These are phyloP conservation scores for Therioaphis trifolii DNA, from an alignment of 2,888 invertebrate species.

Conservation along the genomic window DNA sequence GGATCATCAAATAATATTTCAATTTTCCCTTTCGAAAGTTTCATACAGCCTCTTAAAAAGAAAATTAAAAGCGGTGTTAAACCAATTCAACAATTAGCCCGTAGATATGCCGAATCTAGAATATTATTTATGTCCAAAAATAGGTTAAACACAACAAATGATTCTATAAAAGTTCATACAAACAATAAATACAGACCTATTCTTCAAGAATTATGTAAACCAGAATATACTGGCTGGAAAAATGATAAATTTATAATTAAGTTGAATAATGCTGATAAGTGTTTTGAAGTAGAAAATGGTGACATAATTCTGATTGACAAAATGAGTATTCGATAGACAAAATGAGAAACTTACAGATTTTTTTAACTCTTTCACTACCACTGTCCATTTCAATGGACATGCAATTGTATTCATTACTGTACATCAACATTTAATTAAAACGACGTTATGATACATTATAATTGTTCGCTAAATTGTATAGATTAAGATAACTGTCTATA, in stretches of 20 bases:
- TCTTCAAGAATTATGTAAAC: not conserved
- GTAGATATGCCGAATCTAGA: constrained; percentile 8
- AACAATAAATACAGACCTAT: not conserved
- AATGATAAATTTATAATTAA: constrained; percentile 18
- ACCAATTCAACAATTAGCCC: too few relatives aligned
- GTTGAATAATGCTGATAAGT: constrained; percentile 13
- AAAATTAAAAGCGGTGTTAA: not conserved
- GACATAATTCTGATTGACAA: constrained; percentile 15
- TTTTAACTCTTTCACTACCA: not conserved
- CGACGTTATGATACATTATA: not conserved
- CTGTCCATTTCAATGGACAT: constrained; percentile 2
- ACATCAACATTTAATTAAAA: not conserved
- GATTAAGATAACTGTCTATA: not conserved
- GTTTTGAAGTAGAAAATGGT: not conserved
- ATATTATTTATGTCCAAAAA: not conserved
- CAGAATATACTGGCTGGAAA: constrained; percentile 19
- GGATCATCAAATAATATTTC: constrained; percentile 4
- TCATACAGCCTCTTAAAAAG: too few relatives aligned
- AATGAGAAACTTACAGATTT: too few relatives aligned
- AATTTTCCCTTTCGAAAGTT: too few relatives aligned
- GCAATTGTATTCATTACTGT: not conserved
- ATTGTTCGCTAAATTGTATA: not conserved
- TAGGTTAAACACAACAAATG: not conserved
- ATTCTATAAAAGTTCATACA: constrained; percentile 2
- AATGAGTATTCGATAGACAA: not conserved